Evolutionary conservation across 2,888 invertebrate genomes (phyloP).

Genomic region (Drosophila incognita): DNA sequence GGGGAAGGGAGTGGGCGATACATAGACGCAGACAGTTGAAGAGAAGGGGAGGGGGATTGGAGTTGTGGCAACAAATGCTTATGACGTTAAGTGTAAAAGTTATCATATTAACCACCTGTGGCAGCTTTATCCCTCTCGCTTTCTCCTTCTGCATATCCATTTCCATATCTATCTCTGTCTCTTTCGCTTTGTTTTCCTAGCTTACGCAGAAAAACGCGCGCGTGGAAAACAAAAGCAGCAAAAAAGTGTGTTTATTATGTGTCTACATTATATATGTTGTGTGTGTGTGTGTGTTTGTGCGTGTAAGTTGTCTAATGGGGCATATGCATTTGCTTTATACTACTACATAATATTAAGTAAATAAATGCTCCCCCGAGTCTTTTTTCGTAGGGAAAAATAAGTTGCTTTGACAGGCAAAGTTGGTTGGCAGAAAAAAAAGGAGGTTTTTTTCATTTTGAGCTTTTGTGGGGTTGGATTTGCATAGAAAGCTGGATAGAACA

Average conservation of each 20-base stretch:
- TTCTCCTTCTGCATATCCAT: not conserved
- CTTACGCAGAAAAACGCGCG: constrained; percentile 25
- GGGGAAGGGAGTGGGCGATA: not conserved
- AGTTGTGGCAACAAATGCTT: constrained; percentile 38
- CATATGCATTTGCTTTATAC: constrained; percentile 69
- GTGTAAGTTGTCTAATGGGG: constrained; percentile 65
- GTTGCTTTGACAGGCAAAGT: constrained; percentile 55
- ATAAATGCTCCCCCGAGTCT: constrained; percentile 56
- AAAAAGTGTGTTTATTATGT: constrained; percentile 59
- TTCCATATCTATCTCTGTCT: not conserved
- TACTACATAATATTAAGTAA: constrained; percentile 67
- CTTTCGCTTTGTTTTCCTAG: constrained; percentile 5
- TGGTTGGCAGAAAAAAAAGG: constrained; percentile 26
- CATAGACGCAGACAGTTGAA: constrained; percentile 9
- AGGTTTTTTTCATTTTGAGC: constrained; percentile 8
- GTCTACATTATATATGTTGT: constrained; percentile 28
- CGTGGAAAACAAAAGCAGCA: constrained; percentile 33
- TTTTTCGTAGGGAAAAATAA: constrained; percentile 53
- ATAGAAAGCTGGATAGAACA: constrained; percentile 36
- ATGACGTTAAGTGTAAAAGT: constrained; percentile 72
- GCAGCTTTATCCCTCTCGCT: constrained; percentile 23
- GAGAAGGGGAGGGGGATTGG: not conserved
- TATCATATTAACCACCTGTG: constrained; percentile 77
- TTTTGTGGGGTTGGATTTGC: constrained; percentile 17
- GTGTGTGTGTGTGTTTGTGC: constrained; percentile 15